Conservation (phyloP, 2,113 vertebrate species). For the Tympanuchus pallidicinctus region DNA sequence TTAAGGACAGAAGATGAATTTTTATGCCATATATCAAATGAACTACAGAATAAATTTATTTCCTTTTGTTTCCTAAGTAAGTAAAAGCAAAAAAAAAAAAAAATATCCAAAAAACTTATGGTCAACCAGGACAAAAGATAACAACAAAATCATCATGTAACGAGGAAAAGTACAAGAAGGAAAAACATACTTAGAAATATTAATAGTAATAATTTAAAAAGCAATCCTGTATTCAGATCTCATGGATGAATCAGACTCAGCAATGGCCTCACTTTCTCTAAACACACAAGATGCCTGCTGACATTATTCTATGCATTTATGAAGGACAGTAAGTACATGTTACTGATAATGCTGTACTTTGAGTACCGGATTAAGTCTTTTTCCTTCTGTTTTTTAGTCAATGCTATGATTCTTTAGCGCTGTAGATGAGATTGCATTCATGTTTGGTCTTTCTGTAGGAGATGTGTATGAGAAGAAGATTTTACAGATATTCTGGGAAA, state of each 20-base stretch:
- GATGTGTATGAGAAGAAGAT: neutral
- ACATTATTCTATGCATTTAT: neutral
- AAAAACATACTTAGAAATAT: neutral
- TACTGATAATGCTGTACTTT: fast-evolving
- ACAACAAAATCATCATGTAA: neutral
- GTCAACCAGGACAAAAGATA: neutral
- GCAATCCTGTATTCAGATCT: neutral
- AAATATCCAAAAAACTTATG: neutral
- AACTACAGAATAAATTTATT: neutral
- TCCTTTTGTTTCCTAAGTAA: neutral
- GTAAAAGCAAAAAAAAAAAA: neutral
- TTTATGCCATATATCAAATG: neutral
- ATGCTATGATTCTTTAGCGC: neutral
- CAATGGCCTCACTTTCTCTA: neutral
- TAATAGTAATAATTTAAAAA: neutral
- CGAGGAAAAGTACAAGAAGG: fast-evolving
- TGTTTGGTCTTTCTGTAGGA: neutral
- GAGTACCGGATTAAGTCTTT: neutral
- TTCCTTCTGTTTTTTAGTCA: neutral
- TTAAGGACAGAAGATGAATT: neutral
- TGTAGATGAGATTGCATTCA: neutral
- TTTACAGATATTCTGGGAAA: neutral
- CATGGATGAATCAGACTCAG: neutral
- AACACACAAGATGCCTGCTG: neutral
- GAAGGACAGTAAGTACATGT: neutral